phyloP scores from a whole-genome alignment of 1,140 invertebrate species.

The Mizuhopecten yessoensis region DNA sequence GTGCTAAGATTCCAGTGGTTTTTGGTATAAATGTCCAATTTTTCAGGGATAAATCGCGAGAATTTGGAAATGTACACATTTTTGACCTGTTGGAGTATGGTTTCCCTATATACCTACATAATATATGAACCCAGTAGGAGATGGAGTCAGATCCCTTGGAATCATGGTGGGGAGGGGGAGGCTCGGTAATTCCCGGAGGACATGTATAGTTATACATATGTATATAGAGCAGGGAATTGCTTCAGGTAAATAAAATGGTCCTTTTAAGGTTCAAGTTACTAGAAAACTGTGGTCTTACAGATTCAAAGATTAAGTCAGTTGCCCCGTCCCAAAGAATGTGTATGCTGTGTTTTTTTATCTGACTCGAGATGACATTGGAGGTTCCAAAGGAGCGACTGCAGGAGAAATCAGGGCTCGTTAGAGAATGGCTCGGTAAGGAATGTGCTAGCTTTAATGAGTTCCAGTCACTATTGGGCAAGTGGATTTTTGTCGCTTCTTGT shows the following conservation, averaged over 20 bases:
- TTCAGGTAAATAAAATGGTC: neutral
- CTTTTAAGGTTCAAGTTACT: neutral
- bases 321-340: neutral
- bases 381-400: neutral
- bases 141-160: neutral
- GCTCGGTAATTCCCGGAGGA: slow-evolving; percentile 45
- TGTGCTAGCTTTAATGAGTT: neutral
- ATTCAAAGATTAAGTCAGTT: neutral
- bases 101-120: neutral
- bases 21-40: too few relatives aligned
- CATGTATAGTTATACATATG: too few relatives aligned
- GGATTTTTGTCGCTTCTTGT: slow-evolving; percentile 10
- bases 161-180: slow-evolving; percentile 53
- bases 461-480: slow-evolving; percentile 49
- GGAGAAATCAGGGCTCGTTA: slow-evolving; percentile 23
- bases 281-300: neutral
- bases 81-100: neutral
- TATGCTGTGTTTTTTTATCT: neutral
- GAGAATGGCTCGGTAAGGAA: slow-evolving; percentile 44
- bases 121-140: neutral
- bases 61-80: neutral
- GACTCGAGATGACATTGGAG: slow-evolving; percentile 40
- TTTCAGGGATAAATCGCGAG: neutral
- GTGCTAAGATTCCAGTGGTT: too few relatives aligned
- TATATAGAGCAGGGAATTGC: slow-evolving; percentile 49